Evolutionary conservation across 2,113 vertebrate genomes (phyloP), one percentile per base, ranked within the genome.

Genomic region (Bufo gargarizans): DNA sequence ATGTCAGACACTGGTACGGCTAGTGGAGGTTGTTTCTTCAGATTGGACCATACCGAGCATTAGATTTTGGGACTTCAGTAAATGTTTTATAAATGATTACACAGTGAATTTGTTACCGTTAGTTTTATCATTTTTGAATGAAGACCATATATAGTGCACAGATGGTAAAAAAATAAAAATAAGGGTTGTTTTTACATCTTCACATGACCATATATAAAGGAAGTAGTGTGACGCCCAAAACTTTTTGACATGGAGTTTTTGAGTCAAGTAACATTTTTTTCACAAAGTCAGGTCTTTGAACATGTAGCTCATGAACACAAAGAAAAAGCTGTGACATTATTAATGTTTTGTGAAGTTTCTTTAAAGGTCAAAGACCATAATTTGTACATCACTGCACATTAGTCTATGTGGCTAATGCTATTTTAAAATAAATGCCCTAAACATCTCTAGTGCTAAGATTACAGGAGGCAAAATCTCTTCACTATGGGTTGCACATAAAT

Each of bases 381-480:
- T 86, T 77, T 56, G 84, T 33, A 78, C 85, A 86, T 86, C 85
- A 53, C 61, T 86, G 76, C 19, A 80, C 61, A 86, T 86, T 77
- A 78, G 59, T 77, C 85, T 77, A 78, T 86, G 77, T 43, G 61
- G 56, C 79, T 33, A 85, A 85, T 85, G 84, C 77, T 79, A 69
- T 86, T 79, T 69, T 79, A 79, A 79, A 86, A 86, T 86, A 86
- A 86, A 63, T 79, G 47, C 49, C 50, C n/a, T 86, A 86, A 67
- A 55, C 45, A 55, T 72, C 53, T 55, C 59, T 69, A 69, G 47
- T 79, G 59, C 47, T 79, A 79, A 86, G 76, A 86, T 86, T 67
- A 86, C 59, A 86, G 77, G 85, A 79, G 85, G 85, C 77, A 86
- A 67, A 79, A 86, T 86, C 76, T 86, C 76, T 86, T 79, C 76